Evolutionary conservation across 2,113 vertebrate species (phyloP).

Genomic region (Leucopsar rothschildi): DNA sequence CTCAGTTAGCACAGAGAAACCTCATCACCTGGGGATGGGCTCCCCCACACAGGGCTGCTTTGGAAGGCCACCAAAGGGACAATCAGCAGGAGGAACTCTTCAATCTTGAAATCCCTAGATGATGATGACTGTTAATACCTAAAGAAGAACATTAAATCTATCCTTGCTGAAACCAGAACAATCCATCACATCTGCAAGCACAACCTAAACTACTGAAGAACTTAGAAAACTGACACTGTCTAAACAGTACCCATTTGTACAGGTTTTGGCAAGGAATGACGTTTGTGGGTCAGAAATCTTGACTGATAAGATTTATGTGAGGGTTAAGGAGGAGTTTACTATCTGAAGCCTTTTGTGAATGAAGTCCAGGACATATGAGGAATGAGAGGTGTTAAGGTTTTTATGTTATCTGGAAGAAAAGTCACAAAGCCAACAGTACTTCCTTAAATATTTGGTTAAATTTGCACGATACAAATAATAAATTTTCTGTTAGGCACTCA

Average conservation of each 20-base stretch:
- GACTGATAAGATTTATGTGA: background rate
- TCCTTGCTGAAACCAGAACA: background rate
- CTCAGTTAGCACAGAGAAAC: background rate
- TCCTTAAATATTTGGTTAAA: background rate
- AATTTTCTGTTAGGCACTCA: background rate
- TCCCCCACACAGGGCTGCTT: background rate
- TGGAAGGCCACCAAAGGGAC: background rate
- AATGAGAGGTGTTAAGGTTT: background rate
- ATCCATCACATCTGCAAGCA: background rate
- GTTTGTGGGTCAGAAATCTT: background rate
- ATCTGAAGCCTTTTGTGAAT: background rate
- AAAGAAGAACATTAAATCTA: background rate
- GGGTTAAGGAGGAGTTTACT: background rate
- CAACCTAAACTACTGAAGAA: background rate
- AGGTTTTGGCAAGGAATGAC: background rate
- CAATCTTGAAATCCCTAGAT: background rate
- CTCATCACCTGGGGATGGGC: background rate
- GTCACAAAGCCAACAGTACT: background rate
- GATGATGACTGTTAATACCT: background rate
- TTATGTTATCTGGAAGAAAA: background rate
- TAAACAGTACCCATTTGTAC: background rate
- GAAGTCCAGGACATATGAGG: rapidly evolving
- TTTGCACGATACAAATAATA: background rate
- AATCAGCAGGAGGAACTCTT: background rate
- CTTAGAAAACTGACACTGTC: background rate